A percentile compares a stretch with the other conserved stretches of the same genome.
phyloP scores from a whole-genome alignment of 2,888 invertebrate species.

The Scaptomyza parva region DNA sequence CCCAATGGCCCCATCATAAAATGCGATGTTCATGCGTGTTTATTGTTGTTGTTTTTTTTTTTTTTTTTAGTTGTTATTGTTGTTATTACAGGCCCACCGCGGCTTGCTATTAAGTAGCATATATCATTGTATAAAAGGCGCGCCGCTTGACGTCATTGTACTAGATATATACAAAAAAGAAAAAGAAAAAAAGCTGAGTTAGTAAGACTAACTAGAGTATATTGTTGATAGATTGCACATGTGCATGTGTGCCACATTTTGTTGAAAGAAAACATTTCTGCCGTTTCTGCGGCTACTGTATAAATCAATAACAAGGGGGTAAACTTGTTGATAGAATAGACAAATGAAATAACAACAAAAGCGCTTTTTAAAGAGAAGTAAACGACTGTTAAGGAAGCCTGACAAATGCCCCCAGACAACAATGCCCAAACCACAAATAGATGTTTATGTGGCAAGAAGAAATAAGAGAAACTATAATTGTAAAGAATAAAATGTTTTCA shows the following conservation, averaged over 20 bases:
- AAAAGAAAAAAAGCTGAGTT: constrained; percentile 9
- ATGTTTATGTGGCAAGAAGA: not conserved
- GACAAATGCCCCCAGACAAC: constrained; percentile 17
- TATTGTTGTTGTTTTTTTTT: too few species aligned
- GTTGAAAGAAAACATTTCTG: constrained; percentile 52
- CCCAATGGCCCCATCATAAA: constrained; percentile 47
- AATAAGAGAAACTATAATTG: not conserved
- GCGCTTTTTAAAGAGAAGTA: constrained; percentile 29
- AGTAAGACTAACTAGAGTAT: constrained; percentile 51
- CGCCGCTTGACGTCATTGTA: constrained; percentile 69
- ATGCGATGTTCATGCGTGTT: constrained; percentile 67
- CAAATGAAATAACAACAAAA: constrained; percentile 29
- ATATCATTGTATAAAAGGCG: constrained; percentile 44
- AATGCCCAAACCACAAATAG: not conserved
- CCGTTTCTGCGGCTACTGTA: constrained; percentile 39
- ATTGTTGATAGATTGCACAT: constrained; percentile 44
- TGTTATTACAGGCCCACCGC: constrained; percentile 25
- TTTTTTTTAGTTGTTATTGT: constrained; percentile 3
- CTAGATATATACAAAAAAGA: constrained; percentile 13
- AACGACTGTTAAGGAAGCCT: constrained; percentile 35
- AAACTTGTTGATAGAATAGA: constrained; percentile 63
- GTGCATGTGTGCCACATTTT: constrained; percentile 44
- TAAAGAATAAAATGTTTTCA: not conserved
- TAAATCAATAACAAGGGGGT: constrained; percentile 65
- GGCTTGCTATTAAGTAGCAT: constrained; percentile 10